Evolutionary conservation across 2,113 vertebrate genomes (phyloP).

Genomic region (Gymnorhina tibicen): DNA sequence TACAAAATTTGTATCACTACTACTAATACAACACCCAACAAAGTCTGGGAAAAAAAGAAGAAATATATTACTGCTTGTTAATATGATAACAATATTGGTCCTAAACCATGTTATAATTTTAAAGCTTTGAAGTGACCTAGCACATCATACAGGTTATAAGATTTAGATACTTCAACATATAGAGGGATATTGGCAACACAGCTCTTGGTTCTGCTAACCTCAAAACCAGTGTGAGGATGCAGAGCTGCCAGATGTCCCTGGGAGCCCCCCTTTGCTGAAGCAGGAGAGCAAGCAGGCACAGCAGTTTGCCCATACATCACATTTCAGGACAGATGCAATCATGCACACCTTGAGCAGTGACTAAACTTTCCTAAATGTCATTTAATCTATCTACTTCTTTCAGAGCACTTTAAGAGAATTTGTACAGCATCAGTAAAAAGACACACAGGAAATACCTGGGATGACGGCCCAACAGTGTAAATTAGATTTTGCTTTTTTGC

Average conservation of each 20-base stretch:
- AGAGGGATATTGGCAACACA: background rate
- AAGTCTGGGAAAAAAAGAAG: background rate
- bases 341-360: background rate
- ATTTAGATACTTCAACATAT: background rate
- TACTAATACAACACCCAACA: background rate
- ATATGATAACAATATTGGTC: background rate
- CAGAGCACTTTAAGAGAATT: background rate
- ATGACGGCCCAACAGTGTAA: background rate
- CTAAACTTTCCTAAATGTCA: background rate
- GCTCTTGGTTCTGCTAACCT: background rate
- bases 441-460: background rate
- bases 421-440: background rate
- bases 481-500: background rate
- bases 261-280: background rate
- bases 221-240: background rate
- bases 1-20: background rate
- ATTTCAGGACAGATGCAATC: background rate
- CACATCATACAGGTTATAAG: background rate
- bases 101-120: background rate
- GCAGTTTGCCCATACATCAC: background rate
- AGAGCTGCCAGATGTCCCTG: background rate
- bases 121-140: background rate
- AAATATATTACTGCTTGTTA: background rate
- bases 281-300: background rate
- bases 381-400: background rate